These are phyloP conservation scores for Drosophila kuntzei DNA, from an alignment of 2,888 invertebrate genomes.

Conservation along the genomic window DNA sequence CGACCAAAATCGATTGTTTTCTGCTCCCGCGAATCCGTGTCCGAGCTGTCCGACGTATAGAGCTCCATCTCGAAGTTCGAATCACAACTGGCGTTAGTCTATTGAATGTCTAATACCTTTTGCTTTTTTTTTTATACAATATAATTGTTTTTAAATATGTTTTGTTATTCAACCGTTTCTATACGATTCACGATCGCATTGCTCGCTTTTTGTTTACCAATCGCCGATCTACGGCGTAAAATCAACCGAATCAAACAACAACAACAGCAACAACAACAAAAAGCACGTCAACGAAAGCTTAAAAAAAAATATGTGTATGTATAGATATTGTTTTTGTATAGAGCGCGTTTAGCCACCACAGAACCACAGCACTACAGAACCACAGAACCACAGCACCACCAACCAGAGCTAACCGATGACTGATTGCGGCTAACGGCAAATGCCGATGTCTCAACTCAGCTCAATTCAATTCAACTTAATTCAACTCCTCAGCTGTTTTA, in stretches of 20 bases:
- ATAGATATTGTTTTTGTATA: not conserved
- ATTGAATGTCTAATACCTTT: conserved; percentile 20
- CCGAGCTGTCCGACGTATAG: conserved; percentile 94
- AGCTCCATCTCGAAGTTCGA: conserved; percentile 88
- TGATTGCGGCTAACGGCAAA: conserved; percentile 23
- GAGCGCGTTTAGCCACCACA: conserved; percentile 16
- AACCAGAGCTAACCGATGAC: conserved; percentile 31
- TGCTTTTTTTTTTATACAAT: conserved; percentile 12
- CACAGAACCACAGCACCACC: conserved; percentile 13
- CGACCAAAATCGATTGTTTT: conserved; percentile 91
- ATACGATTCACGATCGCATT: conserved; percentile 44
- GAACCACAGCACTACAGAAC: conserved; percentile 13
- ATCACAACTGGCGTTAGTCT: conserved; percentile 31
- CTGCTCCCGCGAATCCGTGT: conserved; percentile 90
- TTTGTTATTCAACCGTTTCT: conserved; percentile 40
- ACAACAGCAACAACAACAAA: conserved; percentile 5
- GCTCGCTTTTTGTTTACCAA: conserved; percentile 44
- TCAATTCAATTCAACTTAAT: not conserved
- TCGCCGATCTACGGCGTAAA: conserved; percentile 46
- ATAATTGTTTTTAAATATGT: conserved; percentile 7
- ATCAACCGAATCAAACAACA: conserved; percentile 29
- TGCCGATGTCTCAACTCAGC: not conserved
- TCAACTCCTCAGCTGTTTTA: conserved; percentile 14
- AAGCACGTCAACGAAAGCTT: not conserved
- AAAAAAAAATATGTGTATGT: conserved; percentile 4